Percentiles rank a stretch among this genome's conserved stretches.
Conservation (phyloP, 2,113 vertebrate genomes). For the Gobio gobio region DNA sequence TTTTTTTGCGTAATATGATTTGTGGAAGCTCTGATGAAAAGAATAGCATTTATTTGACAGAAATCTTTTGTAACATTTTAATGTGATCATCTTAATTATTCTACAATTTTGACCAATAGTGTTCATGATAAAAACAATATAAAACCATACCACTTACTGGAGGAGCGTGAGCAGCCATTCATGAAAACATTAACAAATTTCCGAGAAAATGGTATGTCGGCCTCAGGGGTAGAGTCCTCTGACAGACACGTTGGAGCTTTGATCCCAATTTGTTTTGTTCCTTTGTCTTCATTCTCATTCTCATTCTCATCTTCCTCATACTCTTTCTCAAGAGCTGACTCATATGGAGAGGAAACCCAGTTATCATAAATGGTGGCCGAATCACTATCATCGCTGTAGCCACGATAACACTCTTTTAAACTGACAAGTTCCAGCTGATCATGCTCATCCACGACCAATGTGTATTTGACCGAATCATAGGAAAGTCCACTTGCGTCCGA, state of each 20-base stretch:
- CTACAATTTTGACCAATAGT: neutral
- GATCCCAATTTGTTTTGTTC: slow-evolving; percentile 65
- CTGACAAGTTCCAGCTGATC: slow-evolving; percentile 94
- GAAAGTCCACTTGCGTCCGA: slow-evolving; percentile 93
- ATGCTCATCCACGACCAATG: slow-evolving; percentile 94
- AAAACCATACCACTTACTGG: slow-evolving; percentile 84
- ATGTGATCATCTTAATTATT: too few species aligned
- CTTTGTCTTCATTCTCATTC: slow-evolving; percentile 66
- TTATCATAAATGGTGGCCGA: slow-evolving; percentile 94
- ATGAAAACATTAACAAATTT: slow-evolving; percentile 99
- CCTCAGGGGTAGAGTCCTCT: slow-evolving; percentile 78
- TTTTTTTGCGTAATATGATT: too few species aligned
- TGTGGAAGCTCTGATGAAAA: neutral
- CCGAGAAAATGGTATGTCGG: slow-evolving; percentile 91
- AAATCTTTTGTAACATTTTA: too few species aligned
- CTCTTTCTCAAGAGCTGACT: slow-evolving; percentile 91
- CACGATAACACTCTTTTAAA: slow-evolving; percentile 90
- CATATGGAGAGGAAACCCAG: slow-evolving; percentile 92
- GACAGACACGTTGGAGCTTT: slow-evolving; percentile 85
- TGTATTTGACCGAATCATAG: slow-evolving; percentile 97
- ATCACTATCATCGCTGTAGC: slow-evolving; percentile 96
- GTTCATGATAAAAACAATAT: neutral
- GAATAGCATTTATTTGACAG: too few species aligned
- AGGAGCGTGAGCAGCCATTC: slow-evolving; percentile 92
- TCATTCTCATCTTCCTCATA: slow-evolving; percentile 85